Percentiles rank a stretch among this genome's conserved stretches.
These are phyloP conservation scores for Yasuhikotakia modesta DNA, from an alignment of 2,797 vertebrate genomes.

Conservation along the genomic window DNA sequence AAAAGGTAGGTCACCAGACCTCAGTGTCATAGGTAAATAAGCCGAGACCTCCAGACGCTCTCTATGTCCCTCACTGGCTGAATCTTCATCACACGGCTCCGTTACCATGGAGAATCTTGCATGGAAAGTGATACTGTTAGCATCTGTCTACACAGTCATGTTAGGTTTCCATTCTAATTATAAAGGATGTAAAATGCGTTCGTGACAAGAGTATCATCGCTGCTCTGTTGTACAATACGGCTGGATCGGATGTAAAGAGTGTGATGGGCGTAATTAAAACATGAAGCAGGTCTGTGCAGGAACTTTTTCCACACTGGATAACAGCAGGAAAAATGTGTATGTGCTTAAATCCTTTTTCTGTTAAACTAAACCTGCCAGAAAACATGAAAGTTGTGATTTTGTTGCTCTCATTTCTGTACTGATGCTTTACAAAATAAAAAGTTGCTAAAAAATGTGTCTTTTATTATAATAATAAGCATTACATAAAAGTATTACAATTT, in stretches of 20 bases:
- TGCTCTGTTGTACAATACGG: slow-evolving; percentile 27
- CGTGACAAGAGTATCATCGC: slow-evolving; percentile 24
- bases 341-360: not conserved
- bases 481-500: too few species aligned
- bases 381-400: not conserved
- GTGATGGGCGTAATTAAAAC: slow-evolving; percentile 34
- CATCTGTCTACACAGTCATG: slow-evolving; percentile 47
- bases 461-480: too few species aligned
- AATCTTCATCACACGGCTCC: slow-evolving; percentile 46
- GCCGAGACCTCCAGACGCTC: slow-evolving; percentile 28
- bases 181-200: slow-evolving; percentile 46
- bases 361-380: not conserved
- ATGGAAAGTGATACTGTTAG: slow-evolving; percentile 43
- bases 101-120: slow-evolving; percentile 1
- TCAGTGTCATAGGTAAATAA: slow-evolving; percentile 21
- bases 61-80: not conserved
- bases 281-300: not conserved
- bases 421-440: too few species aligned
- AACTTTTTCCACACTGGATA: slow-evolving; percentile 11
- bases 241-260: slow-evolving; percentile 15
- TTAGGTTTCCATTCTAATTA: slow-evolving; percentile 44
- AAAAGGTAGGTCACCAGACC: slow-evolving; percentile 33
- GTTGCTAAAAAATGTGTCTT: too few species aligned
- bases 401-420: not conserved
- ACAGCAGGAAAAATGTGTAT: not conserved